phyloP scores from a whole-genome alignment of 2,888 invertebrate genomes.

The Gortyna flavago region DNA sequence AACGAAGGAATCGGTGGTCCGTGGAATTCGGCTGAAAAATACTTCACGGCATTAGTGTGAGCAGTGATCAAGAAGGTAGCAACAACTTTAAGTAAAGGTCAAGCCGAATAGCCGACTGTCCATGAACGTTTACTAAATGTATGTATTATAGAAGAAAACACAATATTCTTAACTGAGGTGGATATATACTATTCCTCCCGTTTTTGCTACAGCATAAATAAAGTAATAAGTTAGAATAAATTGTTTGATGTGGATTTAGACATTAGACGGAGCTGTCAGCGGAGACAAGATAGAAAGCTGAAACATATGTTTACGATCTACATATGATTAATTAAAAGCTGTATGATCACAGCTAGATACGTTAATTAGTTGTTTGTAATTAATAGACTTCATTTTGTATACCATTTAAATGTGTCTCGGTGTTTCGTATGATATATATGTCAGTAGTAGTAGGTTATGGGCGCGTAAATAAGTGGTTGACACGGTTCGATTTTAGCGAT shows the following conservation, averaged over 20 bases:
- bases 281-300: not conserved
- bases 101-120: not conserved
- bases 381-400: too few relatives aligned
- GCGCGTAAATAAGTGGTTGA: conserved; percentile 29
- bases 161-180: not conserved
- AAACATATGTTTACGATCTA: not conserved
- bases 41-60: not conserved
- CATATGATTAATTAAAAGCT: conserved; percentile 28
- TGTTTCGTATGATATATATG: conserved; percentile 14
- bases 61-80: not conserved
- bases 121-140: not conserved
- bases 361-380: conserved; percentile 26
- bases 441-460: conserved; percentile 25
- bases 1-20: not conserved
- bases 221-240: not conserved
- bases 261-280: not conserved
- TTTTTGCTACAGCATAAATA: not conserved
- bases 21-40: not conserved
- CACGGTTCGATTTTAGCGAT: not conserved
- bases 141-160: not conserved
- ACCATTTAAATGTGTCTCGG: conserved; percentile 8
- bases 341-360: conserved; percentile 11
- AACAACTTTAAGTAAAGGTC: not conserved
- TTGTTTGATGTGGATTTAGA: not conserved
- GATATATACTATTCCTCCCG: not conserved